A percentile compares a stretch with the other conserved stretches of the same genome.
Evolutionary conservation across 1,140 invertebrate genomes (phyloP).

Genomic region (Leptonema lineaticorne): DNA sequence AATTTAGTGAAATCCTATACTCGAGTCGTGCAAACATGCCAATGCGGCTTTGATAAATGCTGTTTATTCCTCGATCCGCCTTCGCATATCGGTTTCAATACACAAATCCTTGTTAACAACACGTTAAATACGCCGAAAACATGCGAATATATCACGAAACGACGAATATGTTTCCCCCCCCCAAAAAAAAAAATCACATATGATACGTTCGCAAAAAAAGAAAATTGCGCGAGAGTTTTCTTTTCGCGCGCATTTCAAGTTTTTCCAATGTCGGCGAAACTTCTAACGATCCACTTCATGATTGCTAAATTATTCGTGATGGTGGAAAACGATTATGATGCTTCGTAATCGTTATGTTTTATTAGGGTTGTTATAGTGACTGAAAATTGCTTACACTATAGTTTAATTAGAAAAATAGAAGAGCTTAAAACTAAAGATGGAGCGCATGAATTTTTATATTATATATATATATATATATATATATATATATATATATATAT

Average conservation of each 20-base stretch:
- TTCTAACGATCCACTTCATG: no score
- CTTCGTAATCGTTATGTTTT: background rate
- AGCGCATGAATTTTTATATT: no score
- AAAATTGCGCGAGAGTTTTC: background rate
- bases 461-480: no score
- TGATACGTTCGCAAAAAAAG: background rate
- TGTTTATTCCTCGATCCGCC: slow-evolving; percentile 17
- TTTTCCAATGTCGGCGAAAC: background rate
- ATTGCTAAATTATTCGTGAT: background rate
- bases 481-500: no score
- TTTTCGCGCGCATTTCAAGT: background rate
- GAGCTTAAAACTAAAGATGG: no score
- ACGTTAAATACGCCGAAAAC: background rate
- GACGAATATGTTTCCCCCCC: no score
- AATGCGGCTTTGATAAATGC: slow-evolving; percentile 23
- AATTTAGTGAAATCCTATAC: slow-evolving; percentile 31
- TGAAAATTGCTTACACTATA: no score
- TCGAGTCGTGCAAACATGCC: slow-evolving; percentile 24
- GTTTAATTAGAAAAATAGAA: no score
- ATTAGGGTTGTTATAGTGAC: no score
- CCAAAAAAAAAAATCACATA: no score
- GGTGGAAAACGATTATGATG: background rate
- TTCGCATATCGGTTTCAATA: slow-evolving; percentile 10
- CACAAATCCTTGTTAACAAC: background rate
- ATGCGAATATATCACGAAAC: background rate